phyloP scores from a whole-genome alignment of 2,888 invertebrate genomes.

The Coelinius sp. region DNA sequence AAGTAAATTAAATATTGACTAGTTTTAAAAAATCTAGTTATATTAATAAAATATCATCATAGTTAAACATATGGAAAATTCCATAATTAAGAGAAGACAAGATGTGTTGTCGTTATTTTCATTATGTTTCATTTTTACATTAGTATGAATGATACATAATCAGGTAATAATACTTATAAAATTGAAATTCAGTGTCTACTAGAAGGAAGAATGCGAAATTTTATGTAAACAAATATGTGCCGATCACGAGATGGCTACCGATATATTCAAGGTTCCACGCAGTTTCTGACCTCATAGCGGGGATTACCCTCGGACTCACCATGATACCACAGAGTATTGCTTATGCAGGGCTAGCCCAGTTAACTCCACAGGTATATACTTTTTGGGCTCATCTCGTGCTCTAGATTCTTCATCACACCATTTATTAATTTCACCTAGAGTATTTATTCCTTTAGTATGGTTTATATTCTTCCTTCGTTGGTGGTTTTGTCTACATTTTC shows the following conservation, averaged over 20 bases:
- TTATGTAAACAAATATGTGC: conserved; percentile 67
- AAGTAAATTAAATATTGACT: no score
- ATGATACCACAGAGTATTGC: conserved; percentile 95
- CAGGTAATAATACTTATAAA: no score
- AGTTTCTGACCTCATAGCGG: conserved; percentile 88
- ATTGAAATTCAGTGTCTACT: no score
- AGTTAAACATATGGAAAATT: no score
- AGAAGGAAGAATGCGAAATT: conserved; percentile 9
- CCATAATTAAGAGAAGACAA: no score
- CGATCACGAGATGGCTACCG: conserved; percentile 78
- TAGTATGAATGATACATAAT: no score
- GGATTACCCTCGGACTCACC: conserved; percentile 89
- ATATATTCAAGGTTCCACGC: conserved; percentile 79
- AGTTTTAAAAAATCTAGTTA: no score
- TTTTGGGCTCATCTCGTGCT: no score
- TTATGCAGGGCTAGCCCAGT: conserved; percentile 87
- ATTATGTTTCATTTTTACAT: no score
- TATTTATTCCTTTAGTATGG: conserved; percentile 77
- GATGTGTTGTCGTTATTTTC: no score
- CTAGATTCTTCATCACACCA: background rate
- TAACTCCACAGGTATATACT: conserved; percentile 84
- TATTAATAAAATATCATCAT: no score
- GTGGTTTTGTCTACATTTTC: conserved; percentile 85
- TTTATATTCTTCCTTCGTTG: conserved; percentile 91
- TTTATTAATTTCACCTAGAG: background rate